These are phyloP conservation scores for Carapus acus DNA, from an alignment of 2,797 vertebrate genomes.

Conservation along the genomic window DNA sequence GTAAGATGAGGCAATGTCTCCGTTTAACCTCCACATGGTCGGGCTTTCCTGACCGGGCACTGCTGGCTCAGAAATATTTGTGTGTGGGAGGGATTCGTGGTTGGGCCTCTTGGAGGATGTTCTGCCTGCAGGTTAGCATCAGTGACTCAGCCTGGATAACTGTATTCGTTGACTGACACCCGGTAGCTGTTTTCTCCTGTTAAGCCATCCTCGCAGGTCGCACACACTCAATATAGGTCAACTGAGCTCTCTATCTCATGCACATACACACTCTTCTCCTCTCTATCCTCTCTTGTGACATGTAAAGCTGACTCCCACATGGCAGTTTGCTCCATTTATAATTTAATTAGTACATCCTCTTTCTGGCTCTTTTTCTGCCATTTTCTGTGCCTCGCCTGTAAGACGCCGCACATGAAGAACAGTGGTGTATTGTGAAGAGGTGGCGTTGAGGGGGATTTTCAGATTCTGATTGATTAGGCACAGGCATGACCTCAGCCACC, in stretches of 20 bases:
- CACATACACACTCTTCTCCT: no score
- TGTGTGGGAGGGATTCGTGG: not conserved
- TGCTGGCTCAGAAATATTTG: constrained; percentile 17
- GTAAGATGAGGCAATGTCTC: not conserved
- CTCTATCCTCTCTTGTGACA: no score
- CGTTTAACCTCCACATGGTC: constrained; percentile 3
- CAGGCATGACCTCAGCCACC: not conserved
- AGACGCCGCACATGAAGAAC: constrained; percentile 51
- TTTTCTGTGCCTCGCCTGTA: constrained; percentile 32
- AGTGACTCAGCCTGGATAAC: constrained; percentile 40
- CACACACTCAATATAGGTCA: constrained; percentile 35
- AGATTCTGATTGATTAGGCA: constrained; percentile 20
- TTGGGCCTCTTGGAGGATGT: not conserved
- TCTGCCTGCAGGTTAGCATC: constrained; percentile 8
- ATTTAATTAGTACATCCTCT: constrained; percentile 52
- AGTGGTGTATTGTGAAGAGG: constrained; percentile 18
- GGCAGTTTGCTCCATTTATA: constrained; percentile 57
- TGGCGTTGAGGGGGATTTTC: not conserved
- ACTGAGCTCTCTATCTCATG: no score
- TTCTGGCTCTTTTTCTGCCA: no score
- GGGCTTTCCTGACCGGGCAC: not conserved
- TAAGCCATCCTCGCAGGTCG: constrained; percentile 32
- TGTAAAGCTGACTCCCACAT: constrained; percentile 37
- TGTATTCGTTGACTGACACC: constrained; percentile 25
- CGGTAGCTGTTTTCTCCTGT: constrained; percentile 32